These are phyloP conservation scores for Camelus dromedarius DNA, from an alignment of 2,113 vertebrate genomes.

Conservation along the genomic window DNA sequence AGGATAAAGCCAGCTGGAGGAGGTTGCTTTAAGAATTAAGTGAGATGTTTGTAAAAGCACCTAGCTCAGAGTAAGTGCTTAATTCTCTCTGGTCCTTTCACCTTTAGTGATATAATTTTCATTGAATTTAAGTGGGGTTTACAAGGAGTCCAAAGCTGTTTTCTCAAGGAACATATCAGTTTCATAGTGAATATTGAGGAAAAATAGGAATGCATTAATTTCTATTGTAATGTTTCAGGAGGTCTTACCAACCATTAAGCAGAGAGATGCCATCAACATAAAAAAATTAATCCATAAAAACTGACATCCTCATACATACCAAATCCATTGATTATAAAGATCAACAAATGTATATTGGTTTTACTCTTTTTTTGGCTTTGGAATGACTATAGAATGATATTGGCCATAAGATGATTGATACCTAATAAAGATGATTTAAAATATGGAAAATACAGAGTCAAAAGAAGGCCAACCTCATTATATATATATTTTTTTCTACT, in stretches of 20 bases:
- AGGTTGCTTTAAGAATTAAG: neutral
- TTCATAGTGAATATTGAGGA: conserved; percentile 28
- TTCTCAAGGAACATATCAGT: neutral
- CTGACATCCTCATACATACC: neutral
- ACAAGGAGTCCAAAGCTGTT: neutral
- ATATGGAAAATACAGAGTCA: conserved; percentile 1
- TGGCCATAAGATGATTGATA: neutral
- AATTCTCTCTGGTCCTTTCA: conserved; percentile 27
- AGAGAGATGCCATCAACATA: neutral
- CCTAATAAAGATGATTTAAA: conserved; percentile 17
- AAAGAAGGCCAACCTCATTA: neutral
- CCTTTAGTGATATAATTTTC: conserved; percentile 3
- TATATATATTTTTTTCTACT: neutral
- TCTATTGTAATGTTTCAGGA: conserved; percentile 36
- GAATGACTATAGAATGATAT: conserved; percentile 34
- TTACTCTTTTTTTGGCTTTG: neutral
- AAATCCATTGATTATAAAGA: neutral
- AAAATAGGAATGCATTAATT: conserved; percentile 24
- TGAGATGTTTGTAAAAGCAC: conserved; percentile 22
- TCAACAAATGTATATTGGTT: conserved; percentile 11
- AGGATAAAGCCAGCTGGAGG: neutral
- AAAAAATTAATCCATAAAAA: conserved; percentile 37
- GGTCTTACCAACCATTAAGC: neutral
- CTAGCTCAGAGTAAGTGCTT: neutral
- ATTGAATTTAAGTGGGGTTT: conserved; percentile 3